Conservation (phyloP, 2,797 vertebrate species). For the Menidia menidia region DNA sequence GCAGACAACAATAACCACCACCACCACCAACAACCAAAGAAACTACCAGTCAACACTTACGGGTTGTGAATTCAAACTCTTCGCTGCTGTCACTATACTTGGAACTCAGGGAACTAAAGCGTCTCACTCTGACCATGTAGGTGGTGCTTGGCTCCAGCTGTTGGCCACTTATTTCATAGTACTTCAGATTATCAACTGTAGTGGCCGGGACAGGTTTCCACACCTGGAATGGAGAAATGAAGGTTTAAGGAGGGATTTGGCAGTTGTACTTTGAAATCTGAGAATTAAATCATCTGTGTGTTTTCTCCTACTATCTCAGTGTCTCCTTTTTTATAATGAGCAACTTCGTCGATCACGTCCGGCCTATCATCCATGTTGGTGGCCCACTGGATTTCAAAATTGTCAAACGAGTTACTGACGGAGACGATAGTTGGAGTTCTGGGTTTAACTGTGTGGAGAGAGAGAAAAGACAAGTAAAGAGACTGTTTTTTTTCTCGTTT, state of each 20-base stretch:
- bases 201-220: accelerated
- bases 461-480: neutral
- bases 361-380: accelerated
- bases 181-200: accelerated
- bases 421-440: conserved; percentile 35
- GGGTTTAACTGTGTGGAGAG: conserved; percentile 59
- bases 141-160: conserved; percentile 17
- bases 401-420: conserved; percentile 25
- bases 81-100: conserved; percentile 49
- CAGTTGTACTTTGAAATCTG: neutral
- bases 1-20: no score
- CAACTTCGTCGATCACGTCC: accelerated
- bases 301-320: conserved; percentile 15
- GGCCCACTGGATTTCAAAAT: conserved; percentile 40
- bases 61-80: conserved; percentile 36
- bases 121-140: conserved; percentile 61
- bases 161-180: conserved; percentile 11
- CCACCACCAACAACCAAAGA: neutral
- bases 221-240: conserved; percentile 14
- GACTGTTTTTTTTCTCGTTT: neutral
- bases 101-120: accelerated
- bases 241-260: neutral
- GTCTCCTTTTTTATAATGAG: conserved; percentile 48
- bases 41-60: conserved; percentile 45
- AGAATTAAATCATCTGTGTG: neutral